Evolutionary conservation across 2,113 vertebrate species (phyloP).

Genomic region (Dinomys branickii): DNA sequence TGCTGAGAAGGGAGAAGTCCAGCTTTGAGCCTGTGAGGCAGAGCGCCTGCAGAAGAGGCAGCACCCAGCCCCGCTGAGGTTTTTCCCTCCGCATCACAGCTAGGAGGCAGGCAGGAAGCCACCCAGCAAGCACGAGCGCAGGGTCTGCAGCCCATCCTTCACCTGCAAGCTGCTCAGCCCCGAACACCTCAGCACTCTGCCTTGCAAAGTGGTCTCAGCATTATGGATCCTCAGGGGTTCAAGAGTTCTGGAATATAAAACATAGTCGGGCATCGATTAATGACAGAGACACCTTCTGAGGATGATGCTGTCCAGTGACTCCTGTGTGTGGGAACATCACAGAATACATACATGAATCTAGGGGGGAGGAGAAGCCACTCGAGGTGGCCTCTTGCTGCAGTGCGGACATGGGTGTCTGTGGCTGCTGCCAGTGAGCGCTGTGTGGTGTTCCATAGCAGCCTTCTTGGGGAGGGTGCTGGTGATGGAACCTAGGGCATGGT

Average conservation of each 20-base stretch:
- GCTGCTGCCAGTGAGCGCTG: neutral
- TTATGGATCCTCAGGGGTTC: neutral
- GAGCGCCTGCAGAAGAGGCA: neutral
- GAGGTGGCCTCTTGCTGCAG: too few species aligned
- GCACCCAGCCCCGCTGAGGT: neutral
- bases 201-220: neutral
- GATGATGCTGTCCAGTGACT: too few species aligned
- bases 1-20: neutral
- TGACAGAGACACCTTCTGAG: neutral
- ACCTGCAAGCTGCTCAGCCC: neutral
- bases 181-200: neutral
- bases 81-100: accelerated
- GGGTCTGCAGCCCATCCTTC: neutral
- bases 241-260: neutral
- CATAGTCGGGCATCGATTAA: neutral
- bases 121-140: too few species aligned
- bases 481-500: neutral
- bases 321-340: too few species aligned
- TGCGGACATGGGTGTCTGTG: neutral
- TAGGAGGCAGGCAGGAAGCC: neutral
- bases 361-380: neutral
- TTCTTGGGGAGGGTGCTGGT: neutral
- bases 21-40: neutral
- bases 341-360: neutral
- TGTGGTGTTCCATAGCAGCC: neutral